A percentile compares a stretch with the other conserved stretches of the same genome.
Conservation (phyloP, 2,797 vertebrate species). For the Lagorchestes hirsutus region DNA sequence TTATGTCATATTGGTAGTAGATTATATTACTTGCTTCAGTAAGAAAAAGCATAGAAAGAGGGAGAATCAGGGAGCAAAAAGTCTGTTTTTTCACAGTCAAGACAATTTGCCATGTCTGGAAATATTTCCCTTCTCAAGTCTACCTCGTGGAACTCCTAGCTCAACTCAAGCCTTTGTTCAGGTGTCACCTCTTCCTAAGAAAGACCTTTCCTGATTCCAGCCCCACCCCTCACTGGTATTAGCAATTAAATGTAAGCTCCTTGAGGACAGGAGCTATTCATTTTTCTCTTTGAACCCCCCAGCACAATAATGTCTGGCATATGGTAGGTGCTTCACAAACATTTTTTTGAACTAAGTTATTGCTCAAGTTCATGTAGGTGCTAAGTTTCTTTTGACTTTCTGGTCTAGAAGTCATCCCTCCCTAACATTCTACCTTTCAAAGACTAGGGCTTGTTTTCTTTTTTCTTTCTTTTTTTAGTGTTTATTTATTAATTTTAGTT, state of each 20-base stretch:
- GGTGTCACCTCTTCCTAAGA: neutral
- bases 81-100: neutral
- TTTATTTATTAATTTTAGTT: too few relatives aligned
- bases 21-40: neutral
- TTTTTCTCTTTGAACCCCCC: neutral
- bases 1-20: neutral
- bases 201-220: neutral
- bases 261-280: neutral
- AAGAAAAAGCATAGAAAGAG: neutral
- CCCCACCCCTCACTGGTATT: neutral
- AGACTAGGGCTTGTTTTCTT: neutral
- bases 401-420: neutral
- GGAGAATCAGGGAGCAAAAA: neutral
- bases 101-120: neutral
- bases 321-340: neutral
- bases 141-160: neutral
- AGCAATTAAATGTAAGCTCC: neutral
- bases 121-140: neutral
- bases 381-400: neutral
- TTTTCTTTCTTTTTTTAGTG: too few relatives aligned
- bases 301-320: neutral
- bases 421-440: neutral
- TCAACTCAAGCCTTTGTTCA: neutral
- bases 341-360: neutral
- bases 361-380: neutral